phyloP scores from a whole-genome alignment of 2,113 vertebrate genomes.

The Albula glossodonta region DNA sequence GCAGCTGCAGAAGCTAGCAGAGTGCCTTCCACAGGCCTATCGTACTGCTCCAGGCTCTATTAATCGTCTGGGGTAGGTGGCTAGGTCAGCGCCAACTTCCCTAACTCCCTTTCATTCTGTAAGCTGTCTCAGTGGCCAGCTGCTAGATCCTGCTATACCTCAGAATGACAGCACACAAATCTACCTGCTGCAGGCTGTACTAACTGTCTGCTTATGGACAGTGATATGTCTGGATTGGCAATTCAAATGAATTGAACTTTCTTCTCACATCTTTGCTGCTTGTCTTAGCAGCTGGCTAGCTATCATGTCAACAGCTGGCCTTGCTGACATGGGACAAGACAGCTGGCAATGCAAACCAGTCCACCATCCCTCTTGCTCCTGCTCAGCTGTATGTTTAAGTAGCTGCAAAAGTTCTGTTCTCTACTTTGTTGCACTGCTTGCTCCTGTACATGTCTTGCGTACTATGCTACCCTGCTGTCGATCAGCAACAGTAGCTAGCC shows the following conservation, averaged over 20 bases:
- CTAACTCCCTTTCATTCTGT: neutral
- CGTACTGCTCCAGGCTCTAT: neutral
- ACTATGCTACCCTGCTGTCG: too few relatives aligned
- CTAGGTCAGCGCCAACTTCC: neutral
- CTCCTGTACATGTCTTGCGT: too few relatives aligned
- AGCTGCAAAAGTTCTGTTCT: too few relatives aligned
- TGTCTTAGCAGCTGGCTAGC: neutral
- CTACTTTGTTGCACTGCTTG: too few relatives aligned
- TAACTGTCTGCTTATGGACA: neutral
- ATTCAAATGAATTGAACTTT: neutral
- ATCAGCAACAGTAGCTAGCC: too few relatives aligned
- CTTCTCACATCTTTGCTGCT: neutral
- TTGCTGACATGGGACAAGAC: neutral
- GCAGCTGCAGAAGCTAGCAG: neutral
- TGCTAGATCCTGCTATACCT: neutral
- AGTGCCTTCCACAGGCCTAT: neutral
- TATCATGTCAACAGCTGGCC: neutral
- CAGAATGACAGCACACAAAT: neutral
- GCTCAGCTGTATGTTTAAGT: too few relatives aligned
- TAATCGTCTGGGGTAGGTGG: neutral
- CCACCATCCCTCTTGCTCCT: too few relatives aligned
- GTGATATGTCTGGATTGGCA: too few relatives aligned
- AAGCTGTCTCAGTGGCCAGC: neutral
- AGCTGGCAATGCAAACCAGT: too few relatives aligned
- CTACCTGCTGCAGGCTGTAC: neutral